These are phyloP conservation scores for Rhagonycha fulva DNA, from an alignment of 2,888 invertebrate species.

Conservation along the genomic window DNA sequence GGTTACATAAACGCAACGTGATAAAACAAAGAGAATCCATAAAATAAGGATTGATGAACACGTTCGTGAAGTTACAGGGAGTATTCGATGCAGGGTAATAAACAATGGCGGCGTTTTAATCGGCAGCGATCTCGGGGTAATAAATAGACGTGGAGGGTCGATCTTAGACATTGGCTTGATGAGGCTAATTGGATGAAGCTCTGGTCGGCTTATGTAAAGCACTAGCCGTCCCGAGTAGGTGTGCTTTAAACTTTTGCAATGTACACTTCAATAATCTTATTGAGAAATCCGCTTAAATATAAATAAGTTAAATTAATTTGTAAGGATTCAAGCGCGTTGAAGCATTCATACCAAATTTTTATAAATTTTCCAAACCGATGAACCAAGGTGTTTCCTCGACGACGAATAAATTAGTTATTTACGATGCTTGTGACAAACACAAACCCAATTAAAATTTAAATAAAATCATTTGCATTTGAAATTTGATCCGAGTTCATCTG, in stretches of 20 bases:
- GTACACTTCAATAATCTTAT: slow-evolving; percentile 14
- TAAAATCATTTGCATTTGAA: slow-evolving; percentile 15
- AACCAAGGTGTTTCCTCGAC: background rate
- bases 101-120: slow-evolving; percentile 38
- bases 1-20: background rate
- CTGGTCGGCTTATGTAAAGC: slow-evolving; percentile 35
- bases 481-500: slow-evolving; percentile 13
- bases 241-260: slow-evolving; percentile 18
- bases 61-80: slow-evolving; percentile 30
- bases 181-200: slow-evolving; percentile 38
- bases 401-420: background rate
- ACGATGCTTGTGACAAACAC: background rate
- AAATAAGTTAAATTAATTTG: background rate
- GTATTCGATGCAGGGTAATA: slow-evolving; percentile 32
- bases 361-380: background rate
- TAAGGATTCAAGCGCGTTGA: background rate
- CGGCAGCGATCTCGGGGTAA: slow-evolving; percentile 37
- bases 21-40: slow-evolving; percentile 25
- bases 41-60: slow-evolving; percentile 31
- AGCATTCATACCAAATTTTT: background rate
- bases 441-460: slow-evolving; percentile 9
- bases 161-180: slow-evolving; percentile 38
- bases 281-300: slow-evolving; percentile 11
- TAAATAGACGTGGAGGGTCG: slow-evolving; percentile 37
- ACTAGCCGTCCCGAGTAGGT: slow-evolving; percentile 32